Evolutionary conservation across 2,888 invertebrate genomes (phyloP), one percentile per base, ranked within the genome.

Genomic region (Polydrusus tereticollis): DNA sequence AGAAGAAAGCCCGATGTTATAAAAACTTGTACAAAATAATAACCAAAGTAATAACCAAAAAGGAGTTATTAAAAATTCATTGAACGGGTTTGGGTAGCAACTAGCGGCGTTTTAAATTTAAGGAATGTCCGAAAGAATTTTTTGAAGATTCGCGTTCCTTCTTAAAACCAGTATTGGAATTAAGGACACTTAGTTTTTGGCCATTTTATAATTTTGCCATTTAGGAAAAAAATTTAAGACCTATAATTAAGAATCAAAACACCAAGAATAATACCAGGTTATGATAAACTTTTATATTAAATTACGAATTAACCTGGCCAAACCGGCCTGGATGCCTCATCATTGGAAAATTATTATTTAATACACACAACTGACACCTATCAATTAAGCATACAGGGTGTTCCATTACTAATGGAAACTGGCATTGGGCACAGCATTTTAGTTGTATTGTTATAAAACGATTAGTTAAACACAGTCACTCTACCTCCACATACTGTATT

Each of bases 51-150:
- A 69, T 69, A 59, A 69, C 69, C 64, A 69, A 69, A 64, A 69
- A 69, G 69, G 69, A 69, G 69, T 69, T 69, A 63, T 64, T 69
- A 69, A 69, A 69, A 69, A 69, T 69, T 69, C 69, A 69, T 69
- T 69, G 69, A 63, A 69, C 69, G 69, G 63, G 69, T 69, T 69
- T 69, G 69, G 64, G 59, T 69, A 69, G 50, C 69, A 64, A 63
- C 69, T 47, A 45, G 69, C 63, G 69, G 69, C 69, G 29, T 63
- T 64, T 69, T 69, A 69, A 69, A 58, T 69, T 66, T 47, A 69
- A 69, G 64, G 69, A 64, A 69, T 69, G 69, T 57, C 63, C 55
- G 63, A 69, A 69, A 69, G 69, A 69, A 64, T 45, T 69, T 69
- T 68, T 62, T 69, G 62, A 69, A 69, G 57, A 69, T 64, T 52